A percentile compares a stretch with the other conserved stretches of the same genome.
phyloP scores from a whole-genome alignment of 2,888 invertebrate genomes.

The Yponomeuta cagnagella region DNA sequence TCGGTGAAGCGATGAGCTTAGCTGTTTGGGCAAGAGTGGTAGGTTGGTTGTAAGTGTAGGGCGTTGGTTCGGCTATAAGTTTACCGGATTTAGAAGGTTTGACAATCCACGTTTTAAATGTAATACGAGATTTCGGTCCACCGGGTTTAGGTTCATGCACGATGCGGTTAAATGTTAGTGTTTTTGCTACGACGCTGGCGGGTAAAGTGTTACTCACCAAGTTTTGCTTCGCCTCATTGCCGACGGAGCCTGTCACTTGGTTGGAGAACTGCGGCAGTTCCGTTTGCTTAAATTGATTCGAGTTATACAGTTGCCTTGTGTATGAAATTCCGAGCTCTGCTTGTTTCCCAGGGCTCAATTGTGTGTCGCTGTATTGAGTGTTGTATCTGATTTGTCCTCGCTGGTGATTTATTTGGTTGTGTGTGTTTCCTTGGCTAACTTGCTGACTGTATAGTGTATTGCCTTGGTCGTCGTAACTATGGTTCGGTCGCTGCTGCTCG shows the following conservation, averaged over 20 bases:
- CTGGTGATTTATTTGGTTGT: constrained; percentile 26
- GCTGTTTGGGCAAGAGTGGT: constrained; percentile 31
- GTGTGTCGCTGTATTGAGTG: constrained; percentile 35
- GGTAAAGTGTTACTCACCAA: constrained; percentile 54
- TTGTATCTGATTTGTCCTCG: constrained; percentile 34
- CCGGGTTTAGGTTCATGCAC: constrained; percentile 48
- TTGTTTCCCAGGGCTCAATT: constrained; percentile 36
- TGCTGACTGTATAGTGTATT: constrained; percentile 30
- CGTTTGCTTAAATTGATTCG: constrained; percentile 38
- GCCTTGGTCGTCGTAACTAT: constrained; percentile 28
- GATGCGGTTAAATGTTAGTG: constrained; percentile 51
- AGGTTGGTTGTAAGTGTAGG: constrained; percentile 46
- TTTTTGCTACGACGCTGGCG: constrained; percentile 55
- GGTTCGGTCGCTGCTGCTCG: constrained; percentile 29
- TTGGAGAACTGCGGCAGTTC: constrained; percentile 40
- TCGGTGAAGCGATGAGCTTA: constrained; percentile 35
- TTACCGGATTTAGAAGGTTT: constrained; percentile 56
- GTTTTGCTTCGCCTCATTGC: constrained; percentile 51
- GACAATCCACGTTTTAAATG: constrained; percentile 64
- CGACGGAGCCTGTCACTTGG: constrained; percentile 33
- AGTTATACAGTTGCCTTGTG: constrained; percentile 40
- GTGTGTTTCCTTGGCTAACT: constrained; percentile 30
- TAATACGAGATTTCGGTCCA: constrained; percentile 57
- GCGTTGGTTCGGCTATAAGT: constrained; percentile 42
- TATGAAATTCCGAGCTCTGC: constrained; percentile 32